Base-by-base conservation (phyloP, 2,888 invertebrate genomes). In the Megastigmus dorsalis region DNA sequence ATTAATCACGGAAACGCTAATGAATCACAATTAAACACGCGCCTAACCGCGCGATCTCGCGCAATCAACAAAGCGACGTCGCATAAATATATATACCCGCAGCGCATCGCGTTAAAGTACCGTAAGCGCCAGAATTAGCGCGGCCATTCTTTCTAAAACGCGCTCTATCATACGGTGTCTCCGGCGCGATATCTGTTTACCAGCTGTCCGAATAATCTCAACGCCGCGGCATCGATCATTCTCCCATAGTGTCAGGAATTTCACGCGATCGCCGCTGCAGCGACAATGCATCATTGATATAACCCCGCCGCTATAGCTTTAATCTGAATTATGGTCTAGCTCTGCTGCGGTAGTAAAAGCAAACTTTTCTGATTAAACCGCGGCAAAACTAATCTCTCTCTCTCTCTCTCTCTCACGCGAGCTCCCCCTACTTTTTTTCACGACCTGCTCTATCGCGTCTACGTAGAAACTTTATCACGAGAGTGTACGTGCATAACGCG, bases 1-100 rank as follows among this genome's bases (percentile, higher is more conserved):
- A 38, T 68, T 50, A 68, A 59, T 68, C 55, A 59, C 30, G 50
- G 41, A 26, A 68, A 10, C 20, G 45, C 6, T 43, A 23, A 18
- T 48, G 68, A 48, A 18, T 45, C 57, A 41, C 3, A 26, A 23
- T 28, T 0, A 45, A 18, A 45, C 15, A 18, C 1, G 45, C 45
- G 6, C 18, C 15, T 45, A 45, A 45, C 26, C 26, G 13, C 10
- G 13, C 50, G n/a, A 26, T 26, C 59, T 1, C 15, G 50, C 6
- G 26, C 9, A 4, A 59, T 30, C 15, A 6, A n/a, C 13, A 38
- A 45, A 13, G 20, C 57, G n/a, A n/a, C n/a, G n/a, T n/a, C n/a
- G n/a, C n/a, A n/a, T n/a, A n/a, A n/a, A n/a, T n/a, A n/a, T n/a
- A n/a, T n/a, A n/a, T n/a, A n/a, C n/a, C n/a, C n/a, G n/a, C n/a